Conservation (phyloP, 2,888 invertebrate genomes). For the Hemaris fuciformis region DNA sequence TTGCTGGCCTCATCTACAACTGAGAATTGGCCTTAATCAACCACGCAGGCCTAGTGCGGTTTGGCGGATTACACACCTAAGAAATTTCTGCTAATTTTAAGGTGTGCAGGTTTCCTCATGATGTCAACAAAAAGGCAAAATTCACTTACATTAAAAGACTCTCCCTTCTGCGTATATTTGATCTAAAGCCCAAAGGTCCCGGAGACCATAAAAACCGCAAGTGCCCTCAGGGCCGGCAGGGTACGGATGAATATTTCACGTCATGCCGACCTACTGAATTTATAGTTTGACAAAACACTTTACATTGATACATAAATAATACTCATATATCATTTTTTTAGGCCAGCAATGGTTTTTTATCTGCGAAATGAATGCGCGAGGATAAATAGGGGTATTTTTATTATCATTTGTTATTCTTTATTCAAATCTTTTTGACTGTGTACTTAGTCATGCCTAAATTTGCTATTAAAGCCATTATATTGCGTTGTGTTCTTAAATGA, state of each 20-base stretch:
- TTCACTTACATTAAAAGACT: neutral
- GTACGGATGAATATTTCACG: conserved; percentile 32
- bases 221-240: conserved; percentile 28
- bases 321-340: conserved; percentile 6
- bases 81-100: no score
- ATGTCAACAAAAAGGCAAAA: neutral
- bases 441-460: no score
- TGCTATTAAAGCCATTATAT: no score
- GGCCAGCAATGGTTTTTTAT: neutral
- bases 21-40: no score
- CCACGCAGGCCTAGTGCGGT: no score
- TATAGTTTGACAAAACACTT: conserved; percentile 22
- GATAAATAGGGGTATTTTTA: conserved; percentile 1
- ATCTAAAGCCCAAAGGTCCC: conserved; percentile 9
- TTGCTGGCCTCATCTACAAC: no score
- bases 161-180: neutral
- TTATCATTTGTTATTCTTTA: no score
- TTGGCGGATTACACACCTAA: no score
- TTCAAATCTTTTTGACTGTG: no score
- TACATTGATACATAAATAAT: conserved; percentile 14
- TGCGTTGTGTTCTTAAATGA: no score
- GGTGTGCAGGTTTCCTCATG: no score
- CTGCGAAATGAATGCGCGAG: neutral
- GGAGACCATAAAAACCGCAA: conserved; percentile 29
- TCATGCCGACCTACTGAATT: conserved; percentile 26